A percentile compares a stretch with the other conserved stretches of the same genome.
phyloP scores from a whole-genome alignment of 2,797 vertebrate genomes.

The Pygocentrus nattereri region DNA sequence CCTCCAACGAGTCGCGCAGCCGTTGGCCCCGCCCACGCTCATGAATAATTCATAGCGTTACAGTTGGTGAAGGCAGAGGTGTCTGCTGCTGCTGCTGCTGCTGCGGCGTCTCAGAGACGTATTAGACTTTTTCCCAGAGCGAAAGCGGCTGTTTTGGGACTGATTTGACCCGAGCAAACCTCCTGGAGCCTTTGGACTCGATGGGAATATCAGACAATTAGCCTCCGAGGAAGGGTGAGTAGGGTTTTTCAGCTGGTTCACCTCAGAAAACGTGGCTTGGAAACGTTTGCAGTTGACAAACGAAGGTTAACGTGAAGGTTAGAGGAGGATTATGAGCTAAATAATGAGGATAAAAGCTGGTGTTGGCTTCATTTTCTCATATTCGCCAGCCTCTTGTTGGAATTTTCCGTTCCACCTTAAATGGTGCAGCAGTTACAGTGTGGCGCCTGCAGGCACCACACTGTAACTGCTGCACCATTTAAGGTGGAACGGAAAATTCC shows the following conservation, averaged over 20 bases:
- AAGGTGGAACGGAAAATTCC: background rate
- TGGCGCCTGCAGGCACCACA: too few relatives aligned
- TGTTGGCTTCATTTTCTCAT: background rate
- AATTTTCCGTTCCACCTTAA: background rate
- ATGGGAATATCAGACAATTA: background rate
- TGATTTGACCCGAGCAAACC: background rate
- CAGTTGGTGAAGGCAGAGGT: constrained; percentile 50
- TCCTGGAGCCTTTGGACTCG: background rate
- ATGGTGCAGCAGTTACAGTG: background rate
- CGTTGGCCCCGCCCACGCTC: constrained; percentile 69
- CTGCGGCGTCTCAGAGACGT: background rate
- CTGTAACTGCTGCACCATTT: background rate
- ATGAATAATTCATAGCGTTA: constrained; percentile 75
- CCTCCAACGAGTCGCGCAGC: constrained; percentile 73
- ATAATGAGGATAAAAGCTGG: background rate
- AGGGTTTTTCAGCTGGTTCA: background rate
- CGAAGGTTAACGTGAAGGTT: too few relatives aligned
- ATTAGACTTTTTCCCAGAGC: background rate
- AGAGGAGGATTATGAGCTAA: background rate
- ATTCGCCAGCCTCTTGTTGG: too few relatives aligned
- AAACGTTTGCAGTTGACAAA: background rate
- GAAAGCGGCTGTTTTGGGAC: background rate
- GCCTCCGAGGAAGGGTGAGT: constrained; percentile 1
- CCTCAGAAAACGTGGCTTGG: background rate
- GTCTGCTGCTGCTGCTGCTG: background rate